A percentile compares a stretch with the other conserved stretches of the same genome.
phyloP scores from a whole-genome alignment of 2,113 vertebrate species.

The Heterocephalus glaber region DNA sequence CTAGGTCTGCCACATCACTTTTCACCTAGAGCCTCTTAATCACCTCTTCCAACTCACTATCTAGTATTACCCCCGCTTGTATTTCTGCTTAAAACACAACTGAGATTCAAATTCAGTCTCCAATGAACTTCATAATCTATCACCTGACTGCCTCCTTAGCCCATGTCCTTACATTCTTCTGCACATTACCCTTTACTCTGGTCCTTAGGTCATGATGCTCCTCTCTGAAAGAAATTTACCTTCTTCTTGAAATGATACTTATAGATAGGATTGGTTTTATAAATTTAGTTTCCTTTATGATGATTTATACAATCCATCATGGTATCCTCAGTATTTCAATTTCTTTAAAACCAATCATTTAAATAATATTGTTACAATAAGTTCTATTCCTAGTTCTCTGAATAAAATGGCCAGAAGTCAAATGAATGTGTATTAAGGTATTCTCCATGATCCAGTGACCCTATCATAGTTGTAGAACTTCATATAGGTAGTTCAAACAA shows the following conservation, averaged over 20 bases:
- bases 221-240: not conserved
- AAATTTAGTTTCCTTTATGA: not conserved
- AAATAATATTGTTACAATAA: not conserved
- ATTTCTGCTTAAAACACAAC: not conserved
- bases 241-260: not conserved
- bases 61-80: not conserved
- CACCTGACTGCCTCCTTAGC: not conserved
- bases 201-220: not conserved
- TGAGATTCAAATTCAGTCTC: not conserved
- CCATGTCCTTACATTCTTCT: not conserved
- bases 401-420: not conserved
- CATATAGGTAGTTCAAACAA: not conserved
- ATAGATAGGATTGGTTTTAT: not conserved
- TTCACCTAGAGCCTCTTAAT: not conserved
- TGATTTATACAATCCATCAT: not conserved
- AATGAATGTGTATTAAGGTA: not conserved
- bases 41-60: not conserved
- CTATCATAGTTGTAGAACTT: not conserved
- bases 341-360: constrained; percentile 14
- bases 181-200: not conserved
- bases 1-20: not conserved
- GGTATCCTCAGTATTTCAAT: not conserved
- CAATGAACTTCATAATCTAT: not conserved
- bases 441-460: not conserved
- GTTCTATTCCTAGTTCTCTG: not conserved